phyloP scores from a whole-genome alignment of 2,888 invertebrate genomes.

The Drosophila anomalata region DNA sequence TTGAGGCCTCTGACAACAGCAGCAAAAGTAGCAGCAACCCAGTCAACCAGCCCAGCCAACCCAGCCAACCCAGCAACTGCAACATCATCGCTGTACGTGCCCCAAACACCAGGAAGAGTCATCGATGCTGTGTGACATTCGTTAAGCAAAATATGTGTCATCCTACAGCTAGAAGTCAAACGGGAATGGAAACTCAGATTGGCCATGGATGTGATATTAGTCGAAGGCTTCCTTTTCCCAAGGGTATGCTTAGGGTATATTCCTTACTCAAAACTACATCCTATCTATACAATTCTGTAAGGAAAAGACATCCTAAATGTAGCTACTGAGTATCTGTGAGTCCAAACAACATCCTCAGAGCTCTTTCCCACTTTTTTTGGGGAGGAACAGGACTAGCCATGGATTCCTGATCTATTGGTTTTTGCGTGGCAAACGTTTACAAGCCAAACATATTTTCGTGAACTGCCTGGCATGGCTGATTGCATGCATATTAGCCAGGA shows the following conservation, averaged over 20 bases:
- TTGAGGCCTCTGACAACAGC: conserved; percentile 64
- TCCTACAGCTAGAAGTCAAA: conserved; percentile 37
- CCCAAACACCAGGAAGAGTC: conserved; percentile 55
- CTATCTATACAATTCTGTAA: background rate
- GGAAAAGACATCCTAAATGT: background rate
- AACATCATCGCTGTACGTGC: conserved; percentile 63
- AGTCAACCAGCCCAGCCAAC: conserved; percentile 35
- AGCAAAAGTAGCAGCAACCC: conserved; percentile 44
- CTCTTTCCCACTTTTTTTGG: conserved; percentile 12
- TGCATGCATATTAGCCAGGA: conserved; percentile 79
- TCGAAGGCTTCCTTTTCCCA: conserved; percentile 22
- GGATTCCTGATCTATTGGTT: conserved; percentile 74
- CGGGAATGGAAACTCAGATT: conserved; percentile 25
- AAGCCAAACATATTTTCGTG: conserved; percentile 71
- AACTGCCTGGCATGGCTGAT: conserved; percentile 66
- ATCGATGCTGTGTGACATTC: conserved; percentile 65
- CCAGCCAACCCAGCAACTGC: conserved; percentile 42
- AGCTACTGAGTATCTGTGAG: background rate
- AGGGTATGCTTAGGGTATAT: conserved; percentile 8
- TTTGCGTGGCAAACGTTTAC: conserved; percentile 71
- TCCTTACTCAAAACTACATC: background rate
- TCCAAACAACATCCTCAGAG: background rate
- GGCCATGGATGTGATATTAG: conserved; percentile 14
- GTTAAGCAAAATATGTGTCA: conserved; percentile 75
- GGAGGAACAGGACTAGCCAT: conserved; percentile 20